Conservation (phyloP, 2,113 vertebrate genomes). For the Pseudopipra pipra region DNA sequence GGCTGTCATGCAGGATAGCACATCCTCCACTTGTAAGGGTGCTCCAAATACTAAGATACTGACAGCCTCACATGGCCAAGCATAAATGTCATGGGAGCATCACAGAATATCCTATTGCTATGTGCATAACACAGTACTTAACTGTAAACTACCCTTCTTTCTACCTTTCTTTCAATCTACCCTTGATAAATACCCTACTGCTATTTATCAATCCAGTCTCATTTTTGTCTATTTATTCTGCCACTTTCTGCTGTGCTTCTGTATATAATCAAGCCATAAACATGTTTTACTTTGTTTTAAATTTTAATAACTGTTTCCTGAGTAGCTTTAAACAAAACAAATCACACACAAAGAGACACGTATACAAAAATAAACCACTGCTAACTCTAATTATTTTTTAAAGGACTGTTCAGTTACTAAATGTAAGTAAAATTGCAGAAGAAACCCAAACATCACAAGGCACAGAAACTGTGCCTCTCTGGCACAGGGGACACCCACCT, state of each 20-base stretch:
- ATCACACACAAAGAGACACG: not conserved
- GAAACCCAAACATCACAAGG: not conserved
- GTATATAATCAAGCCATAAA: not conserved
- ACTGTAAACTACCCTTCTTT: not conserved
- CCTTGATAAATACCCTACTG: too few relatives aligned
- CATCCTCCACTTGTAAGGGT: not conserved
- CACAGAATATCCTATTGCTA: not conserved
- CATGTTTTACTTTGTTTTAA: not conserved
- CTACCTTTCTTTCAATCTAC: too few relatives aligned
- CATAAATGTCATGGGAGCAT: not conserved
- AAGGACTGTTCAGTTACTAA: not conserved
- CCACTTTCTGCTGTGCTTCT: not conserved
- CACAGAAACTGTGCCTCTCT: not conserved
- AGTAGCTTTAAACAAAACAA: conserved; percentile 15
- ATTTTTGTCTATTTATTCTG: conserved; percentile 39
- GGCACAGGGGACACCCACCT: not conserved
- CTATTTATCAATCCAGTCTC: not conserved
- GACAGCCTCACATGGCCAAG: not conserved
- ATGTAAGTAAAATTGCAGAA: not conserved
- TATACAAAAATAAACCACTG: not conserved
- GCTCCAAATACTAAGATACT: not conserved
- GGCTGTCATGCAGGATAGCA: not conserved
- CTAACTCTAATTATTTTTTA: not conserved
- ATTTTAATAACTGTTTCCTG: conserved; percentile 25
- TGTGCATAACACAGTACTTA: not conserved